These are phyloP conservation scores for Streptopelia turtur DNA, from an alignment of 2,797 vertebrate species.

Conservation along the genomic window DNA sequence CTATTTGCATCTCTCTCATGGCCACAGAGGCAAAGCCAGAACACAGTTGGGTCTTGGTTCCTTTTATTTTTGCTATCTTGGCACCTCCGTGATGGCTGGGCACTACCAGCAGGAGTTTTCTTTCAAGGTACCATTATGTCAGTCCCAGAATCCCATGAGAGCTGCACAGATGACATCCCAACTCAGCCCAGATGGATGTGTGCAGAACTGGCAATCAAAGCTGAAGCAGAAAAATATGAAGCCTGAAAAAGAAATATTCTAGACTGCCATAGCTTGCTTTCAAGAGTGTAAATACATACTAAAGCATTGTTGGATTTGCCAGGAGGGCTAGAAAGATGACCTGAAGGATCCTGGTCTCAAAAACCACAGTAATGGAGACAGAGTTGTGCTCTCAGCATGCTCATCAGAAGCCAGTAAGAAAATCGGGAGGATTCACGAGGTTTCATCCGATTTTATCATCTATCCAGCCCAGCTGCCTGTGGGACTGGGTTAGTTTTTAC, in stretches of 20 bases:
- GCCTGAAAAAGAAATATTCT: background rate
- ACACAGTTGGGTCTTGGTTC: background rate
- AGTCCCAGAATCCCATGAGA: background rate
- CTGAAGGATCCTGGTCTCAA: background rate
- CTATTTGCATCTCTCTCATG: background rate
- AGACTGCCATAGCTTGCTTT: background rate
- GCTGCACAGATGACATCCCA: background rate
- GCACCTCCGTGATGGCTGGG: background rate
- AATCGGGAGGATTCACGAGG: background rate
- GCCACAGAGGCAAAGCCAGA: background rate
- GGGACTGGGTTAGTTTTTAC: background rate
- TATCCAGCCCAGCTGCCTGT: background rate
- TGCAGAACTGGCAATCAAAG: constrained; percentile 1
- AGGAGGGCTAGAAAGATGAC: background rate
- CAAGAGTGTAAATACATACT: background rate
- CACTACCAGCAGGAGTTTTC: background rate
- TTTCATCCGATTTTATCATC: background rate
- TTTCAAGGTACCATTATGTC: background rate
- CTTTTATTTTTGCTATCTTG: background rate
- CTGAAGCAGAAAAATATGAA: background rate
- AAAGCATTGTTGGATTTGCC: background rate
- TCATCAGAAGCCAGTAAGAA: background rate
- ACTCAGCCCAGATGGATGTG: background rate
- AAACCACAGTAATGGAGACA: rapidly evolving
- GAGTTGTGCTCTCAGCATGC: background rate